Base-by-base conservation (phyloP, 2,797 vertebrate genomes). In the Poecilia picta region DNA sequence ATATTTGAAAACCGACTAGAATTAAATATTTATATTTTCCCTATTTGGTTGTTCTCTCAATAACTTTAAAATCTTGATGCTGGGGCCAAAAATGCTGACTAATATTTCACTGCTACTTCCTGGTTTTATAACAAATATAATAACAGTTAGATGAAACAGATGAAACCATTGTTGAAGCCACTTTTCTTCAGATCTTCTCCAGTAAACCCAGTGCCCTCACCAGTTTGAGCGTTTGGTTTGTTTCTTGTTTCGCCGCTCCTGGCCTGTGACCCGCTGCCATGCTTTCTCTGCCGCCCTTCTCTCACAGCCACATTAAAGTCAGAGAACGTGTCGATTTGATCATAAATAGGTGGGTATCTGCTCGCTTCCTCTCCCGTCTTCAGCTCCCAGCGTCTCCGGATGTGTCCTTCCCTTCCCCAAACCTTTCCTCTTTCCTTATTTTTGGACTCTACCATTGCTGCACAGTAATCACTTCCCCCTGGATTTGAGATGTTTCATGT, bases 311-410 rank as follows among this genome's bases (percentile, higher is more conserved):
- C 91, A 95, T 97, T 96, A 99, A 99, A 97, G 98, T 99, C 96
- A 98, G 95, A 97, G 97, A 97, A 80, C 98, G 98, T 93, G 97
- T 99, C 91, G 97, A 97, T 97, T 96, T 99, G 95, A 98, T 99
- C 96, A 97, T 99, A 96, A 97, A 98, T 97, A 99, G 98, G 98
- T 99, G 97, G 98, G 98, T 99, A 97, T 77, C 89, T 95, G 92
- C 93, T 95, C 83, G 92, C 87, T 93, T 94, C 92, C 11, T 86
- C 46, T 46, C 90, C 93, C 86, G 79, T 89, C 89, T 81, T 45
- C 85, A 81, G 70, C 89, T 85, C 74, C 84, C 51, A 23, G 25
- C 53, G 6, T 83, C 74, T 84, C 74, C 36, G 73, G 77, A 74
- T 45, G 70, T 13, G 6, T 68, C 77, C 49, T 51, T 2, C 18